Conservation (phyloP, 2,888 invertebrate species). For the Euplagia quadripunctaria region DNA sequence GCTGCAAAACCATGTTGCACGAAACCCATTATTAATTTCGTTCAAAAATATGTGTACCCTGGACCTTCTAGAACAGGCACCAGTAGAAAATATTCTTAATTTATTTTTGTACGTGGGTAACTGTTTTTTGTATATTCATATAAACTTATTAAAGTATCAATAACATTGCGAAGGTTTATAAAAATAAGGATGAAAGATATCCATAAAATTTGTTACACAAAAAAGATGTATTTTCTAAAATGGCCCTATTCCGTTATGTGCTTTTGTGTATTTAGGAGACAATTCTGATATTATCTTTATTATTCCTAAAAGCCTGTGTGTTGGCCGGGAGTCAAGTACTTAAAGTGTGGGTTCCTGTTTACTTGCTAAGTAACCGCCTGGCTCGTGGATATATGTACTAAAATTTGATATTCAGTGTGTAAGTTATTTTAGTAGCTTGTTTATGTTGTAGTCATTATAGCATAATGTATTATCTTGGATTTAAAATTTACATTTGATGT, state of each 20-base stretch:
- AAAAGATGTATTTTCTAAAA: neutral
- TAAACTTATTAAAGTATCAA: neutral
- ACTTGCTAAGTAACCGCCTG: slow-evolving; percentile 38
- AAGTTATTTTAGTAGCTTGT: slow-evolving; percentile 15
- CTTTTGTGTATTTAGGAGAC: slow-evolving; percentile 26
- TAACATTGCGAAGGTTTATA: too few species aligned
- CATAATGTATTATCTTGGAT: neutral
- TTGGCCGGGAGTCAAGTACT: slow-evolving; percentile 53
- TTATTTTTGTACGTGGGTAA: too few species aligned
- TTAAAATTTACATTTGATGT: neutral
- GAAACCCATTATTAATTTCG: too few species aligned
- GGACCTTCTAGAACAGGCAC: too few species aligned
- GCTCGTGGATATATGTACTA: slow-evolving; percentile 20
- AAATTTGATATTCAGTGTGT: slow-evolving; percentile 35
- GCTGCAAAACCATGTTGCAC: too few species aligned
- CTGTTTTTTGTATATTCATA: neutral
- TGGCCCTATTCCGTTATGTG: neutral
- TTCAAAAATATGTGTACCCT: too few species aligned
- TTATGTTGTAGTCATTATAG: neutral
- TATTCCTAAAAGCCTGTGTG: slow-evolving; percentile 45
- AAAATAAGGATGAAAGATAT: too few species aligned
- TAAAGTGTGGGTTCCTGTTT: slow-evolving; percentile 34
- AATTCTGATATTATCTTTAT: slow-evolving; percentile 51
- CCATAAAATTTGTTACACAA: too few species aligned
- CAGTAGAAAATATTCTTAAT: too few species aligned